phyloP scores from a whole-genome alignment of 92 coral and sea anemone species.

The Porites cylindrica region DNA sequence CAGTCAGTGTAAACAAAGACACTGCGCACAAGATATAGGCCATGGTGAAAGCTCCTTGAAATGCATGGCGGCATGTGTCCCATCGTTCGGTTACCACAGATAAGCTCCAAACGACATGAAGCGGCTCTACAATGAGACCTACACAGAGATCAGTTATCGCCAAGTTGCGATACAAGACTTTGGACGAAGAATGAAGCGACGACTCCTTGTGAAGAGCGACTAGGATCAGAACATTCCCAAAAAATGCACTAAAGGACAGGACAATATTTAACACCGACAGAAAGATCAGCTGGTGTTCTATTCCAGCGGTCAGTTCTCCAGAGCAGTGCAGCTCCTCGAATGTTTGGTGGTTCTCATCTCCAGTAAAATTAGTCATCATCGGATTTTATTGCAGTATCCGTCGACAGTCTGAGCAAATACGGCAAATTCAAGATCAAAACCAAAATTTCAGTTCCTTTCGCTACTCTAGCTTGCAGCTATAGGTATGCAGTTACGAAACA shows the following conservation, averaged over 20 bases:
- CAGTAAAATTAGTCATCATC: background rate
- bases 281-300: background rate
- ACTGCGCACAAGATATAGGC: background rate
- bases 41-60: background rate
- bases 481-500: no score
- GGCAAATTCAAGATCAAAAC: no score
- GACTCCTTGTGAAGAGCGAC: background rate
- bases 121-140: background rate
- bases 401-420: no score
- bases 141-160: background rate
- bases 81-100: background rate
- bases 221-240: background rate
- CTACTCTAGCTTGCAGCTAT: no score
- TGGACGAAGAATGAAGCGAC: background rate
- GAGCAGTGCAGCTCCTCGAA: background rate
- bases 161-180: background rate
- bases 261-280: background rate
- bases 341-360: background rate
- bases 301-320: background rate
- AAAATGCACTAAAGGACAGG: background rate
- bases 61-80: background rate
- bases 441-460: no score
- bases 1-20: constrained; percentile 13
- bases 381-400: background rate
- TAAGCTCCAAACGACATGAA: background rate